Evolutionary conservation across 2,797 vertebrate species (phyloP).

Genomic region (Dendrocincla fuliginosa): DNA sequence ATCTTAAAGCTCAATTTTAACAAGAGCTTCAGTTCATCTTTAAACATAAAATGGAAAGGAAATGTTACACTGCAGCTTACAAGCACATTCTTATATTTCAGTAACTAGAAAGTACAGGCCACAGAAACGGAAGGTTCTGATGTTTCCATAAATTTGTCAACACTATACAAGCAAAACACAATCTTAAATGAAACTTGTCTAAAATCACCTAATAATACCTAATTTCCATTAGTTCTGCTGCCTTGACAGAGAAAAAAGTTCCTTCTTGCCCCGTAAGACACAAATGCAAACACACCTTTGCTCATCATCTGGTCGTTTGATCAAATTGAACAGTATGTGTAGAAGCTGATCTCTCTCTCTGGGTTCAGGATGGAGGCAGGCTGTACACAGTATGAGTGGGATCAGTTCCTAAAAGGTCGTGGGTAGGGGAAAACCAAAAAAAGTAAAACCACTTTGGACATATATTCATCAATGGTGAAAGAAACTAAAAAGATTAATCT

Average conservation of each 20-base stretch:
- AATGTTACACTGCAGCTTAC: background rate
- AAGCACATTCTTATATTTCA: background rate
- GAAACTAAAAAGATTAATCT: constrained; percentile 16
- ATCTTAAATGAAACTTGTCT: background rate
- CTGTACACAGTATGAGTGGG: constrained; percentile 96
- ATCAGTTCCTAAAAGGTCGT: constrained; percentile 88
- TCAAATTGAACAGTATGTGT: constrained; percentile 98
- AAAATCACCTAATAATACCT: background rate
- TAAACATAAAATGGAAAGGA: background rate
- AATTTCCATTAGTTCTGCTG: background rate
- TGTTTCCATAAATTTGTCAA: background rate
- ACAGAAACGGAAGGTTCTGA: background rate
- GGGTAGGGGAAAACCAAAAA: constrained; percentile 47
- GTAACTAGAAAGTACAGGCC: background rate
- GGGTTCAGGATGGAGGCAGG: constrained; percentile 97
- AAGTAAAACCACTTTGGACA: constrained; percentile 44
- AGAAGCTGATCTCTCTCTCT: constrained; percentile 98
- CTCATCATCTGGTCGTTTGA: constrained; percentile 97
- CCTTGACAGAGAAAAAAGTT: background rate
- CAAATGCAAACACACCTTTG: constrained; percentile 84
- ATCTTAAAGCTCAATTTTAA: background rate
- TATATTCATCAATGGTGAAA: constrained; percentile 10
- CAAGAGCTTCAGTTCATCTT: background rate
- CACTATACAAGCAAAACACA: background rate
- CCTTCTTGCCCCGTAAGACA: background rate